These are phyloP conservation scores for Galerucella pusilla DNA, from an alignment of 2,888 invertebrate genomes.

Conservation along the genomic window DNA sequence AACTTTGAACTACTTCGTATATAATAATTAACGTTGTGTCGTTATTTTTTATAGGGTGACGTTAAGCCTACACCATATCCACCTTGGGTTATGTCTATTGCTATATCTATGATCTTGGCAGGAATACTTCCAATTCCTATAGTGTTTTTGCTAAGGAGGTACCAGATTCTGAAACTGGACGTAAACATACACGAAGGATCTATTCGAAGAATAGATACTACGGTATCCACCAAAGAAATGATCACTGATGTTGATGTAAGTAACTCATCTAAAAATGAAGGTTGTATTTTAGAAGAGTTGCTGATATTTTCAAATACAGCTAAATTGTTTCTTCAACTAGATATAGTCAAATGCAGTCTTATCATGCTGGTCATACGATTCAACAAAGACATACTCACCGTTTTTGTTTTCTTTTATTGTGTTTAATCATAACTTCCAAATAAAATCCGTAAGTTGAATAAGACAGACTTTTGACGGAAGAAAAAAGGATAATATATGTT, in stretches of 20 bases:
- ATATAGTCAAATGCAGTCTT: no score
- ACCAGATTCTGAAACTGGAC: constrained; percentile 89
- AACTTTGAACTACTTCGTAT: no score
- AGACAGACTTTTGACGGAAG: no score
- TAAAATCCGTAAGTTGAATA: no score
- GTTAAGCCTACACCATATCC: constrained; percentile 79
- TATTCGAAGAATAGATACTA: constrained; percentile 90
- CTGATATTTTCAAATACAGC: background rate
- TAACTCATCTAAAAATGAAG: constrained; percentile 52
- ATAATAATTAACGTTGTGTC: no score
- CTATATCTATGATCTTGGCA: constrained; percentile 79
- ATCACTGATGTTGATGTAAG: constrained; percentile 93
- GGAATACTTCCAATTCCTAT: constrained; percentile 87
- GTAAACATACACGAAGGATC: constrained; percentile 93
- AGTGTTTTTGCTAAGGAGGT: constrained; percentile 86
- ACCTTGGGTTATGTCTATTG: constrained; percentile 83
- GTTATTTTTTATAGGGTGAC: constrained; percentile 71
- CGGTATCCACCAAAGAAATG: constrained; percentile 95
- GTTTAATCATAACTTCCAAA: no score
- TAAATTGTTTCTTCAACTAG: background rate
- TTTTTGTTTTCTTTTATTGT: no score
- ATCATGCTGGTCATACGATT: no score
- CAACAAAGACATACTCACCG: no score
- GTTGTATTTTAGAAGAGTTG: background rate
- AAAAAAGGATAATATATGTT: no score